These are phyloP conservation scores for Chionis minor DNA, from an alignment of 2,113 vertebrate species.

Conservation along the genomic window DNA sequence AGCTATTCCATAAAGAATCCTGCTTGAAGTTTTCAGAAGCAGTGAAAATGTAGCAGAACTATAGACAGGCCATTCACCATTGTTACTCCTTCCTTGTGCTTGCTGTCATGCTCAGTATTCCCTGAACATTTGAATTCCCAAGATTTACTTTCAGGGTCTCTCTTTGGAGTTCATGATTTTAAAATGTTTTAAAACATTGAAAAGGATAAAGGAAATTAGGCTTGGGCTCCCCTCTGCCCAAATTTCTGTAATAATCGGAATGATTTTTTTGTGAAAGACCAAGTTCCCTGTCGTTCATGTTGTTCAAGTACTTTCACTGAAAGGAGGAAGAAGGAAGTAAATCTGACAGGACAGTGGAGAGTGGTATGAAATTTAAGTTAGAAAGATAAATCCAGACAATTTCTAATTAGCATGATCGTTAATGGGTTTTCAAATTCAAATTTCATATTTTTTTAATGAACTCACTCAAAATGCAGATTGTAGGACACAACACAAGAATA, in stretches of 20 bases:
- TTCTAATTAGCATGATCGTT: neutral
- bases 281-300: neutral
- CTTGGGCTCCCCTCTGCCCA: neutral
- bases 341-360: neutral
- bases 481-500: neutral
- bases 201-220: neutral
- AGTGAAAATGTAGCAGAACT: neutral
- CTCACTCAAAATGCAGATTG: neutral
- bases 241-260: neutral
- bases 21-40: neutral
- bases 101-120: neutral
- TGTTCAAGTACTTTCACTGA: neutral
- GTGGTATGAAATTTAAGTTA: neutral
- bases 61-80: neutral
- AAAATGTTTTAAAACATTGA: neutral
- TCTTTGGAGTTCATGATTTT: neutral
- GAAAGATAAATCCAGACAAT: neutral
- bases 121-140: neutral
- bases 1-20: neutral
- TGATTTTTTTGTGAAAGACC: neutral
- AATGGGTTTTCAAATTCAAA: neutral
- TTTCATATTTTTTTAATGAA: neutral
- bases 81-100: neutral
- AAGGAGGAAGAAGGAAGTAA: neutral
- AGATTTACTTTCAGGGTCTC: neutral